A percentile compares a stretch with the other conserved stretches of the same genome.
phyloP scores from a whole-genome alignment of 2,888 invertebrate genomes.

The Meiosimyza platycephala region DNA sequence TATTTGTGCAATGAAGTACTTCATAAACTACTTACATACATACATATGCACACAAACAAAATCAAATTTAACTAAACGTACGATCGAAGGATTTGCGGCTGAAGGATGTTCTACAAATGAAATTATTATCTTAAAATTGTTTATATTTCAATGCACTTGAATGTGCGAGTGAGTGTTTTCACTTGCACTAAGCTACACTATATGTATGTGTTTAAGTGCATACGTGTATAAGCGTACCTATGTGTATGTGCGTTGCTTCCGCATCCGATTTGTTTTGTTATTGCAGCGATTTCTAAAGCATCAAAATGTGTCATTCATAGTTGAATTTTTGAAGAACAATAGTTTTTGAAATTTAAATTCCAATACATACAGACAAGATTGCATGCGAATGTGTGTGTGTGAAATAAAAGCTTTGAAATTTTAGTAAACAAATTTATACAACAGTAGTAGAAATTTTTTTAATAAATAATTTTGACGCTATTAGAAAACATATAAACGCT shows the following conservation, averaged over 20 bases:
- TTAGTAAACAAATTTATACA: too few relatives aligned
- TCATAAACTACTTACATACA: background rate
- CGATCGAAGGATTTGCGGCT: slow-evolving; percentile 21
- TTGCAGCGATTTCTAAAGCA: slow-evolving; percentile 9
- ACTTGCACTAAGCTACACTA: background rate
- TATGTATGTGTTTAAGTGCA: background rate
- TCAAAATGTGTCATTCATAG: slow-evolving; percentile 11
- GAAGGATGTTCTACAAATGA: slow-evolving; percentile 19
- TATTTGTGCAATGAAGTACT: background rate
- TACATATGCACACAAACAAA: background rate
- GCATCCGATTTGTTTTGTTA: background rate
- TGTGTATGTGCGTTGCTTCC: slow-evolving; percentile 6
- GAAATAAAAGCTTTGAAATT: too few relatives aligned
- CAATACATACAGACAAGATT: too few relatives aligned
- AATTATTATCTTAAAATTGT: slow-evolving; percentile 54
- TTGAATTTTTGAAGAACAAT: slow-evolving; percentile 4
- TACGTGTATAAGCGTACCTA: background rate
- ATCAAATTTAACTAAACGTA: slow-evolving; percentile 16
- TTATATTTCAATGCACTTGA: slow-evolving; percentile 59
- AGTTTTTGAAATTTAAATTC: background rate
- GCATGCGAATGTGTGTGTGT: too few relatives aligned
- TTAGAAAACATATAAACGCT: too few relatives aligned
- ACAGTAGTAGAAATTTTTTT: too few relatives aligned
- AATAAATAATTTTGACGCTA: too few relatives aligned
- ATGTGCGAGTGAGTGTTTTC: slow-evolving; percentile 38